Evolutionary conservation across 2,797 vertebrate genomes (phyloP).

Genomic region (Toxotes lorentzi): DNA sequence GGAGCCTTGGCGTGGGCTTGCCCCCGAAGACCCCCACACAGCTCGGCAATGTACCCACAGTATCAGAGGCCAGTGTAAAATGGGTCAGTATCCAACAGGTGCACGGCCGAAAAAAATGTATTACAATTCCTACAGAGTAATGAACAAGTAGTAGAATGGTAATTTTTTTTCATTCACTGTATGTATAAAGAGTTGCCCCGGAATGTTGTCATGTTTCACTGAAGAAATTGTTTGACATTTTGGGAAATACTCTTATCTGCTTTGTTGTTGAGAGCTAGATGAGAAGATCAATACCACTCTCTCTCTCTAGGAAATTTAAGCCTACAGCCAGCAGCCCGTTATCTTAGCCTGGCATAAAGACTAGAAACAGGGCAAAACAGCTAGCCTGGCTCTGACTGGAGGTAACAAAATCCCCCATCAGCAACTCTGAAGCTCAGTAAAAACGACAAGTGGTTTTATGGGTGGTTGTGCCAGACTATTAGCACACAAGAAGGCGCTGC

Average conservation of each 20-base stretch:
- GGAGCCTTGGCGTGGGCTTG: not conserved
- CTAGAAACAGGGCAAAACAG: not conserved
- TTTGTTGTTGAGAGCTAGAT: not conserved
- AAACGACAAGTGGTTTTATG: not conserved
- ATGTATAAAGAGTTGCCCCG: not conserved
- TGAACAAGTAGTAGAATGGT: not conserved
- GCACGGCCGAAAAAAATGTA: not conserved
- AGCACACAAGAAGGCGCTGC: not conserved
- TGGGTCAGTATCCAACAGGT: not conserved
- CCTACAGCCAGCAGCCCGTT: not conserved
- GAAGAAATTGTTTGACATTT: not conserved
- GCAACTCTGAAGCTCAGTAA: not conserved
- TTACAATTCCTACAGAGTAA: not conserved
- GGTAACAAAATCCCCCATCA: not conserved
- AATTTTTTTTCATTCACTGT: not conserved
- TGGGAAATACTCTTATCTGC: not conserved
- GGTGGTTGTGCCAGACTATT: too few species aligned
- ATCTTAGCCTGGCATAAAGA: not conserved
- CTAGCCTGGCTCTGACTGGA: not conserved
- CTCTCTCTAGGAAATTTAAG: not conserved
- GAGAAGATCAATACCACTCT: not conserved
- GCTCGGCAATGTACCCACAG: slow-evolving; percentile 1
- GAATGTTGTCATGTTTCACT: not conserved
- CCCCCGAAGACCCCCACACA: not conserved
- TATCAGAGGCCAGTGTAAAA: slow-evolving; percentile 1